Evolutionary conservation across 2,797 vertebrate genomes (phyloP).

Genomic region (Sylvia borin): DNA sequence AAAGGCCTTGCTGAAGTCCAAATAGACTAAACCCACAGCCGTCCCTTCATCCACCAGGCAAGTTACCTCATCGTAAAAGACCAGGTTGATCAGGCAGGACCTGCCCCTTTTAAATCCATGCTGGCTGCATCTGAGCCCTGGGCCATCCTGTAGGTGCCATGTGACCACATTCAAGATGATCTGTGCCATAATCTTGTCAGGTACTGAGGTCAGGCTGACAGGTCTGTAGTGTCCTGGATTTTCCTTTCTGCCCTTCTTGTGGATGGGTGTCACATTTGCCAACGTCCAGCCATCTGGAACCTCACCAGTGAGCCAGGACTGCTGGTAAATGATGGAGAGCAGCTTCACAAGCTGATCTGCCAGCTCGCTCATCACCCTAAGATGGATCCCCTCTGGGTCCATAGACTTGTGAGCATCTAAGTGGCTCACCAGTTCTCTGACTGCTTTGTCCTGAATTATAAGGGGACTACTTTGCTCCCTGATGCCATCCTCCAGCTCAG

Average conservation of each 20-base stretch:
- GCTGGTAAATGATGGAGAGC: background rate
- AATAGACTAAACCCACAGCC: background rate
- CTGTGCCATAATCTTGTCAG: background rate
- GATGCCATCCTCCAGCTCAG: background rate
- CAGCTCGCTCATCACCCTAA: background rate
- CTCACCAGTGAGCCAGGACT: background rate
- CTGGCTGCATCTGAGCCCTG: background rate
- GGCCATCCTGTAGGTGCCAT: background rate
- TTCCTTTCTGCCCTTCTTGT: background rate
- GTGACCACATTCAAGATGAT: background rate
- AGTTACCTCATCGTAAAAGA: background rate
- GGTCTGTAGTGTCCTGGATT: no score
- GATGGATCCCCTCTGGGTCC: no score
- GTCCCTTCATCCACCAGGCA: fast-evolving
- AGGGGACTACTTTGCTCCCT: background rate
- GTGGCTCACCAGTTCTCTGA: background rate
- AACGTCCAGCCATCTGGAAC: background rate
- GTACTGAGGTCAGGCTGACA: background rate
- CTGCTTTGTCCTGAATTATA: background rate
- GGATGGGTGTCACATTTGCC: background rate
- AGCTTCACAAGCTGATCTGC: background rate
- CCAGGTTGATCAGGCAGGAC: background rate
- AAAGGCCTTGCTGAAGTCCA: background rate
- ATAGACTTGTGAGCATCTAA: background rate
- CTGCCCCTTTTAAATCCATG: background rate